Evolutionary conservation across 2,113 vertebrate species (phyloP), one percentile per base, ranked within the genome.

Genomic region (Lepidothrix coronata): DNA sequence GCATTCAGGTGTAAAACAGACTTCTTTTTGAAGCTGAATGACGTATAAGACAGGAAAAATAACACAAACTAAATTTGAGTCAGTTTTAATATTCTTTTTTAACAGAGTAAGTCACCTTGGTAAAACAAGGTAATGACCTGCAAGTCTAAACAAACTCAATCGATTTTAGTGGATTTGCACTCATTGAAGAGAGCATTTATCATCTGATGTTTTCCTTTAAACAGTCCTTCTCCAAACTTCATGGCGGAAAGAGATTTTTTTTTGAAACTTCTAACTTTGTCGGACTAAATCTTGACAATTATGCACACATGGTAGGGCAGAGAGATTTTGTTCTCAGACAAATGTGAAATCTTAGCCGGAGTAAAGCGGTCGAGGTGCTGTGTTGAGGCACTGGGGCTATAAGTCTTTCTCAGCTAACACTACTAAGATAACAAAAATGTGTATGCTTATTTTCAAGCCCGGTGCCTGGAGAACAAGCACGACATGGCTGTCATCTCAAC

Each of bases 391-490:
- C 3, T 2, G 8, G 37, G 49, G 66, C 76, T 75, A 0, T 62
- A 78, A 78, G 77, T n/a, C 85, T 75, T 70, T 73, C 89, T 83
- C 87, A 74, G 82, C 31, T 58, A 74, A 22, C 76, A 77, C 91
- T 89, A 75, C 91, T 67, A 94, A 95, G 92, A 75, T 63, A 91
- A 96, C 80, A 96, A 94, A 92, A 95, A 93, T 30, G 57, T 0
- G 0, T 25, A 31, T 74, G 87, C 77, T 95, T 91, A 67, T 85
- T 93, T 96, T 89, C 87, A 85, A 95, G 78, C 7, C 5, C 82
- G 51, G 41, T 19, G 76, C 91, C 87, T 93, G 75, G 88, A 94
- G 74, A 92, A 63, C 15, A 33, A 93, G 58, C 89, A 68, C 87
- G 90, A 82, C 81, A 39, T 8, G 62, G 71, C 82, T 95, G 71